Conservation (phyloP, 2,113 vertebrate species). For the Andinoacara biseriatus region DNA sequence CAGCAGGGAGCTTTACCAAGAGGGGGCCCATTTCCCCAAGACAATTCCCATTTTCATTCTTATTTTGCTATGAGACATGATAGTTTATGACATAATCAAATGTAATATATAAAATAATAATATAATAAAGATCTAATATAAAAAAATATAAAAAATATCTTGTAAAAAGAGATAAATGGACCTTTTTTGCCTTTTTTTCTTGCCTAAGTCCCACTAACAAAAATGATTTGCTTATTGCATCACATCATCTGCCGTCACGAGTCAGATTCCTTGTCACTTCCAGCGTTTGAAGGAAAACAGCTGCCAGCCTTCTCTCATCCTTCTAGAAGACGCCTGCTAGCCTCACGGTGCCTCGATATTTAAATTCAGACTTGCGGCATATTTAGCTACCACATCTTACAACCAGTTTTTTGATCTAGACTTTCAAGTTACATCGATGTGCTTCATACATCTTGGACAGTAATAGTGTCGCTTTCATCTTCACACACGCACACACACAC, state of each 20-base stretch:
- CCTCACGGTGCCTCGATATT: neutral
- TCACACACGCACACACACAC: neutral
- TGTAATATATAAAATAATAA: neutral
- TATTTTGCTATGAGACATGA: slow-evolving; percentile 1
- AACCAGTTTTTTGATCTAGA: slow-evolving; percentile 1
- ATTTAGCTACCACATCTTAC: slow-evolving; percentile 1
- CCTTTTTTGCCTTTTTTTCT: neutral
- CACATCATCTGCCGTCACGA: slow-evolving; percentile 6
- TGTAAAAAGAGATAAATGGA: neutral
- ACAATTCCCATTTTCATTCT: slow-evolving; percentile 20
- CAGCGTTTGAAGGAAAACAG: slow-evolving; percentile 18
- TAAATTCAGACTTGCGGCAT: neutral
- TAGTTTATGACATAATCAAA: neutral
- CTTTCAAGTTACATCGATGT: neutral
- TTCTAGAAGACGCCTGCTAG: neutral
- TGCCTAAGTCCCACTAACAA: neutral
- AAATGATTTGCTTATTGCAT: slow-evolving; percentile 18
- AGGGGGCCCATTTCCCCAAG: neutral
- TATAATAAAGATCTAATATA: neutral
- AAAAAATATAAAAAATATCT: neutral
- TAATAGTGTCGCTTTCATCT: neutral
- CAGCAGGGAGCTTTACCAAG: slow-evolving; percentile 8
- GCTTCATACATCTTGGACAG: neutral
- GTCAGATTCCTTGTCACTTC: slow-evolving; percentile 26
- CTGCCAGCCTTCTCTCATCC: neutral